phyloP scores from a whole-genome alignment of 2,113 vertebrate genomes.

The Calidris pygmaea region DNA sequence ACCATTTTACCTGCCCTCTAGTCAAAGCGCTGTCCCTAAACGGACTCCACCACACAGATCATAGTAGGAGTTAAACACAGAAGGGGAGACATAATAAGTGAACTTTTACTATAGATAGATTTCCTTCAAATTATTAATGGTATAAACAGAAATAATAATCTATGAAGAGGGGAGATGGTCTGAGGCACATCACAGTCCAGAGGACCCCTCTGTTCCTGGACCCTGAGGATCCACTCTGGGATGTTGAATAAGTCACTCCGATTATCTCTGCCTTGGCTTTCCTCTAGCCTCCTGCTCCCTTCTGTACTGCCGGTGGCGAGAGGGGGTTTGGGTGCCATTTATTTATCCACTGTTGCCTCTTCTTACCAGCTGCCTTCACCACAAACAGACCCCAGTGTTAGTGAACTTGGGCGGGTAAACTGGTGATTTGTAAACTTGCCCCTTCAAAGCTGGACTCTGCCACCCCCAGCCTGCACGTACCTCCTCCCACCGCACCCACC shows the following conservation, averaged over 20 bases:
- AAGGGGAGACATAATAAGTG: background rate
- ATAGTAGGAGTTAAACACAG: background rate
- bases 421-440: background rate
- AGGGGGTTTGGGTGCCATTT: background rate
- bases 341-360: background rate
- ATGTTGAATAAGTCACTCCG: background rate
- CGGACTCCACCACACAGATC: background rate
- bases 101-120: background rate
- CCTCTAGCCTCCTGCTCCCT: background rate
- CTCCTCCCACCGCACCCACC: background rate
- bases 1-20: background rate
- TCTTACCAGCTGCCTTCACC: background rate
- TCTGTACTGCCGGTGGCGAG: background rate
- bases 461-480: background rate
- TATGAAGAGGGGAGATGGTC: background rate
- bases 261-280: background rate
- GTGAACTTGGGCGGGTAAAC: background rate
- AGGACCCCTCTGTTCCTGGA: background rate
- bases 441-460: background rate
- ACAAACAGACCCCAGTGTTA: background rate
- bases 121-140: background rate
- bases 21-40: background rate
- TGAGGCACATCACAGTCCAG: background rate
- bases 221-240: background rate
- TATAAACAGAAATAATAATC: background rate